These are phyloP conservation scores for Saguinus oedipus DNA, from an alignment of 2,797 vertebrate genomes.

Conservation along the genomic window DNA sequence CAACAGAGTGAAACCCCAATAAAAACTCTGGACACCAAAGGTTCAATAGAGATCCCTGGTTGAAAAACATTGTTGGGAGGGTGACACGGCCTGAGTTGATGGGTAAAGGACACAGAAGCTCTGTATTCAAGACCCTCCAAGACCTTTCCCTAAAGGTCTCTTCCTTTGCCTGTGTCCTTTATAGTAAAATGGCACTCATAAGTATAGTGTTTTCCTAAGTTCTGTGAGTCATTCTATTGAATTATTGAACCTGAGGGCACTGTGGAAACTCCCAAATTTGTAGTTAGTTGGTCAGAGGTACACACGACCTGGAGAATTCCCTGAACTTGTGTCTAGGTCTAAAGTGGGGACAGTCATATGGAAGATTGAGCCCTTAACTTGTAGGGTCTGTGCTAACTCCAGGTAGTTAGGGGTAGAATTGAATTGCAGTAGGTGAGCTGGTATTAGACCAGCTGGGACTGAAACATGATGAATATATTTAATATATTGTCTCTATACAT, in stretches of 20 bases:
- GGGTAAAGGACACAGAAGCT: not conserved
- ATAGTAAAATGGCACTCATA: not conserved
- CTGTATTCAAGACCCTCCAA: not conserved
- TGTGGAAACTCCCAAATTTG: not conserved
- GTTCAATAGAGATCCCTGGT: not conserved
- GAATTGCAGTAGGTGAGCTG: not conserved
- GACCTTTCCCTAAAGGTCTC: not conserved
- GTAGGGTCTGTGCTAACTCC: not conserved
- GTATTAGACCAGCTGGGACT: not conserved
- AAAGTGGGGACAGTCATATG: not conserved
- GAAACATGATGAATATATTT: not conserved
- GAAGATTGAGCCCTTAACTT: not conserved
- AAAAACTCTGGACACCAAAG: not conserved
- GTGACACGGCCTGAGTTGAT: not conserved
- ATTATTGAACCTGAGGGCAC: not conserved
- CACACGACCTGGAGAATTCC: not conserved
- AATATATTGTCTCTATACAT: not conserved
- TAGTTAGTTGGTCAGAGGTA: not conserved
- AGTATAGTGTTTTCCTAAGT: not conserved
- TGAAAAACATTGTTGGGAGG: not conserved
- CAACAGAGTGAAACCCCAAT: not conserved
- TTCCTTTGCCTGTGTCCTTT: not conserved
- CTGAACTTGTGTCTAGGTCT: not conserved
- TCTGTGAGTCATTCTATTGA: not conserved
- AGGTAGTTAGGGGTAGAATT: not conserved